Base-by-base conservation (phyloP, 1,140 invertebrate species). In the Saccostrea cuccullata region DNA sequence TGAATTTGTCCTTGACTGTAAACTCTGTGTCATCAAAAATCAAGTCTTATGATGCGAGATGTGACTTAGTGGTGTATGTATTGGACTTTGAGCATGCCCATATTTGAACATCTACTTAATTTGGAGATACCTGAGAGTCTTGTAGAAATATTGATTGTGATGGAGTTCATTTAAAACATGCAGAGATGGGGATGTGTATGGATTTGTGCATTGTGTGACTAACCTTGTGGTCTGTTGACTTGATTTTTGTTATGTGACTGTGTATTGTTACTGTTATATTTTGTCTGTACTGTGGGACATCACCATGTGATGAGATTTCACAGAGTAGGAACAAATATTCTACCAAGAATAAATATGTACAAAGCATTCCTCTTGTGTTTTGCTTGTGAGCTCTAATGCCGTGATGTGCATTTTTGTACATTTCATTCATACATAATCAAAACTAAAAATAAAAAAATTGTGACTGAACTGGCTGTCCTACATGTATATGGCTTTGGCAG, bases 281-380 rank as follows among this genome's bases (percentile, higher is more conserved):
- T 77, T 77, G 70, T 77, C 9, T 30, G 70, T 77, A 30, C 70
- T 77, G 70, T 77, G 70, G 70, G 11, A 77, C 70, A 36, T 11
- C 70, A 77, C 70, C 26, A 77, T 30, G 70, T 26, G 70, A 26
- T 77, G 70, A 15, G 70, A 30, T 11, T 77, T 26, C 15, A 77
- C 70, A 77, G 70, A 77, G 30, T 40, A 77, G 70, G 70, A 77
- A 17, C 47, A 77, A 73, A 77, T 77, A 77, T 77, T n/a, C n/a
- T n/a, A n/a, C n/a, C n/a, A 77, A 77, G 26, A 77, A 77, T 77
- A 77, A 77, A 77, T 13, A 6, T 15, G 26, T 77, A 77, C 30
- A 77, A 77, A 77, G 23, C 26, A 47, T 6, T 47, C 47, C 9
- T 47, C 47, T 8, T 47, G 47, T 47, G 1, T 47, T 47, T 6